Evolutionary conservation across 2,888 invertebrate genomes (phyloP).

Genomic region (Synergus itoensis): DNA sequence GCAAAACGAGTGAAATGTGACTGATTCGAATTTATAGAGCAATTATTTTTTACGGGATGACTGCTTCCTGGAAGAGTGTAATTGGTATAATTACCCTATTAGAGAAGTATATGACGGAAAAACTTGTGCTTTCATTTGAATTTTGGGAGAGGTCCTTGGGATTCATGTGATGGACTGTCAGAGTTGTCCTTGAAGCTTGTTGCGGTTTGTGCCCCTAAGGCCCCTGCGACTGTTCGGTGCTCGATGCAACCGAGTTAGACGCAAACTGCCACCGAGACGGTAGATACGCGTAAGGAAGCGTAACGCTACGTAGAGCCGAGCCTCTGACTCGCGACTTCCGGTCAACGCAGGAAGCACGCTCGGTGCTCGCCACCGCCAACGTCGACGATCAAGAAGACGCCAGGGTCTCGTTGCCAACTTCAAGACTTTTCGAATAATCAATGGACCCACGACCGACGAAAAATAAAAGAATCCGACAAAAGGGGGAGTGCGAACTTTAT

Average conservation of each 20-base stretch:
- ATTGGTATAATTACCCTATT: too few relatives aligned
- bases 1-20: too few relatives aligned
- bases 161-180: constrained; percentile 18
- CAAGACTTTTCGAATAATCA: constrained; percentile 44
- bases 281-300: constrained; percentile 76
- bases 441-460: background rate
- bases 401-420: constrained; percentile 52
- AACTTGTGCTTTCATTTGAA: background rate
- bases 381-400: constrained; percentile 60
- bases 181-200: constrained; percentile 55
- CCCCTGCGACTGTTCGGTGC: constrained; percentile 48
- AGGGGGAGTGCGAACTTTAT: too few relatives aligned
- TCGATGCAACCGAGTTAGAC: constrained; percentile 51
- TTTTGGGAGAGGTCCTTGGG: background rate
- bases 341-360: constrained; percentile 77
- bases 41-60: too few relatives aligned
- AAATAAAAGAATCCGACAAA: background rate
- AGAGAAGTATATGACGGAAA: background rate
- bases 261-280: constrained; percentile 71
- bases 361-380: constrained; percentile 71
- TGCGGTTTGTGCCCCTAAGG: constrained; percentile 58
- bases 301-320: constrained; percentile 76
- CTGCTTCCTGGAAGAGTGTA: too few relatives aligned
- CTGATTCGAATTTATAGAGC: too few relatives aligned
- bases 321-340: constrained; percentile 78